Percentiles rank a stretch among this genome's conserved stretches.
phyloP scores from a whole-genome alignment of 1,140 invertebrate genomes.

The Nylanderia fulva region DNA sequence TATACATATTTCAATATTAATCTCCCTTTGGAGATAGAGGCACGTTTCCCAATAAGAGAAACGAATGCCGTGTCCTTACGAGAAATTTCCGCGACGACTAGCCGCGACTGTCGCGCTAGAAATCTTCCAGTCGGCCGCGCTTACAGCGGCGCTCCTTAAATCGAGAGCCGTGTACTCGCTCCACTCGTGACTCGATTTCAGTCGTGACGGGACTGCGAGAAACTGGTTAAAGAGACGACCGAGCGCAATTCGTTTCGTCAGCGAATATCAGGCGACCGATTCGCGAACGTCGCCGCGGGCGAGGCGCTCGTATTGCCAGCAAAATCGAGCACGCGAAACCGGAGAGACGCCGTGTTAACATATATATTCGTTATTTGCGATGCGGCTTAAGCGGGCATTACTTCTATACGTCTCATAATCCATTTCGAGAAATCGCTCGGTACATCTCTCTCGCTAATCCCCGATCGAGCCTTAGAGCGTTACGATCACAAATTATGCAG shows the following conservation, averaged over 20 bases:
- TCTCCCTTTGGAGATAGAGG: background rate
- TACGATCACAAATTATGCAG: constrained; percentile 10
- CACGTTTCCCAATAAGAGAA: constrained; percentile 33
- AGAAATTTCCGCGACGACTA: constrained; percentile 26
- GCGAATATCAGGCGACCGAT: constrained; percentile 61
- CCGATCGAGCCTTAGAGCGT: constrained; percentile 30
- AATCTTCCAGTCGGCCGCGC: constrained; percentile 60
- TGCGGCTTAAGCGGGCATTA: constrained; percentile 35
- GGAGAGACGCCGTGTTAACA: constrained; percentile 14
- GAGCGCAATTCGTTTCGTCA: constrained; percentile 65
- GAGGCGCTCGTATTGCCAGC: constrained; percentile 16
- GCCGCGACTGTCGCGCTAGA: constrained; percentile 42
- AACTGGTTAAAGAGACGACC: constrained; percentile 53
- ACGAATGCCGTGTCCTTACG: background rate
- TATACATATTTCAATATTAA: background rate
- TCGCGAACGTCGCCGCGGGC: constrained; percentile 57
- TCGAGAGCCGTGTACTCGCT: constrained; percentile 54
- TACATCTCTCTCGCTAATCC: constrained; percentile 33
- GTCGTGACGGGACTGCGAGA: constrained; percentile 65
- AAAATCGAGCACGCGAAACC: background rate
- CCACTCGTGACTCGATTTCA: constrained; percentile 64
- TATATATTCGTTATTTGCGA: constrained; percentile 33
- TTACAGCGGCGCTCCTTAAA: constrained; percentile 54
- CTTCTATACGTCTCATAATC: constrained; percentile 24
- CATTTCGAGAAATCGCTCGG: constrained; percentile 41